Evolutionary conservation across 2,797 vertebrate genomes (phyloP), one percentile per base, ranked within the genome.

Genomic region (Sebastes miniatus): DNA sequence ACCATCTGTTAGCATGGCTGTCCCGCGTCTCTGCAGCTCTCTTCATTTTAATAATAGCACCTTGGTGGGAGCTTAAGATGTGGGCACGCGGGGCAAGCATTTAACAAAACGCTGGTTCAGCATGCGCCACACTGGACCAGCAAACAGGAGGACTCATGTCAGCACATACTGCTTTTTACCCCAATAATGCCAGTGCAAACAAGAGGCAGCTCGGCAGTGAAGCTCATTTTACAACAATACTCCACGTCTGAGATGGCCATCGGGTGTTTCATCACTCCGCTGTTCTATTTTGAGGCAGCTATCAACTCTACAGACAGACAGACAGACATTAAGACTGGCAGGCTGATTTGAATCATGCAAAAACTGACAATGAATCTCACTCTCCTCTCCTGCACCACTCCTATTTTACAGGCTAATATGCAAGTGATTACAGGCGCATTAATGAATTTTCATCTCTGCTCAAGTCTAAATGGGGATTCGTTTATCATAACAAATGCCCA

Each of bases 401-500:
- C 79, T 87, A 65, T 83, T 88, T 89, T 69, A 76, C 86, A 67
- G 67, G 82, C 83, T 92, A 83, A 94, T 90, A 85, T 88, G 81
- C 43, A 77, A 89, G 84, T 83, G 86, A 94, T 95, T 93, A 91
- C 84, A 59, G 79, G 29, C 22, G 8, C 82, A 84, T 91, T 91
- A 88, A 94, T 92, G 86, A 88, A 87, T 91, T 88, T 89, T 93
- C 82, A 70, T 88, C 85, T 77, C 81, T 47, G 64, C 47, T 6
- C 36, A 57, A 81, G 76, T 88, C 88, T 87, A 84, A 89, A 91
- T 87, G 78, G 27, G 75, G 73, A 59, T 88, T 83, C 43, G 70
- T 93, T 93, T 87, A 88, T 91, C 80, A 88, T 90, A 84, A 93
- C 82, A 92, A 91, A 91, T 86, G 76, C 81, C 72, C 76, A 76